Evolutionary conservation across 2,113 vertebrate species (phyloP).

Genomic region (Microtus pennsylvanicus): DNA sequence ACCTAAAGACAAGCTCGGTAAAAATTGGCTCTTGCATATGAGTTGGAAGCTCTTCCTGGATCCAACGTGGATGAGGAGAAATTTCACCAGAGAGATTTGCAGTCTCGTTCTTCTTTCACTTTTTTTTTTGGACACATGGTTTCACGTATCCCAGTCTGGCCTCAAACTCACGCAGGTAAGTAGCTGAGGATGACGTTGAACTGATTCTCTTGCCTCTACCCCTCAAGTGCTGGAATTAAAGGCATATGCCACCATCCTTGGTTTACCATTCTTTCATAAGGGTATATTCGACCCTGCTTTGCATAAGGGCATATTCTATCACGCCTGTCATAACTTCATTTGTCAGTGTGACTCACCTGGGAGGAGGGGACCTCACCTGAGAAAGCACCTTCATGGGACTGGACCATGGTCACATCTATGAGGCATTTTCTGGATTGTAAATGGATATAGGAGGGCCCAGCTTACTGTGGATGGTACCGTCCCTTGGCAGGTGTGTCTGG

Average conservation of each 20-base stretch:
- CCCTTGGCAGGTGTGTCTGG: no score
- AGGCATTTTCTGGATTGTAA: no score
- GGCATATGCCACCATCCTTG: neutral
- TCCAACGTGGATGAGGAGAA: neutral
- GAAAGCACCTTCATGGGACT: neutral
- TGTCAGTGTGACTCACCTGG: neutral
- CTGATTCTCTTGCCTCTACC: no score
- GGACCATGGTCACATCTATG: neutral
- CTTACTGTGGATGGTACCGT: no score
- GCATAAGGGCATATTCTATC: neutral
- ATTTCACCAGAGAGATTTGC: neutral
- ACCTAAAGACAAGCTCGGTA: neutral
- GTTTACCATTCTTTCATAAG: neutral
- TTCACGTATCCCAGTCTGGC: neutral
- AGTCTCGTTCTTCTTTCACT: neutral
- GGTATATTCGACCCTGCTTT: neutral
- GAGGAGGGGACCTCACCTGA: neutral
- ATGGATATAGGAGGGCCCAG: no score
- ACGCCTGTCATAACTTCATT: neutral
- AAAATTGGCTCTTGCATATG: accelerated
- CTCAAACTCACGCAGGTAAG: neutral
- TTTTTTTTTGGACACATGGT: neutral
- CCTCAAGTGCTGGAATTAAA: neutral
- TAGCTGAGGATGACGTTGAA: neutral
- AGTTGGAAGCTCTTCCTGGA: neutral